Percentiles rank a stretch among this genome's conserved stretches.
Conservation (phyloP, 2,113 vertebrate genomes). For the Hassar affinis region DNA sequence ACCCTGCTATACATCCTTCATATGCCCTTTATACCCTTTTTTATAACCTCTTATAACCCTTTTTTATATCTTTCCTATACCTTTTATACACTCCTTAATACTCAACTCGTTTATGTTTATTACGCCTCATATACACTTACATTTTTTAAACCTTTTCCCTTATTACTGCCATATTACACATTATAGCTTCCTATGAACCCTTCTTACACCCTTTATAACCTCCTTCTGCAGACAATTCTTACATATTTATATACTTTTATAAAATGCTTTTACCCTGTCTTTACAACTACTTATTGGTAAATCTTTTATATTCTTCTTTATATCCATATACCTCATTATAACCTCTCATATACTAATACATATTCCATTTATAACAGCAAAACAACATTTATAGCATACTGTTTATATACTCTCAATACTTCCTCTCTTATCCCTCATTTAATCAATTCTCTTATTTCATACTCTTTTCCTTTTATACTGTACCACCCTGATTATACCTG, state of each 20-base stretch:
- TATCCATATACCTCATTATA: not conserved
- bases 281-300: not conserved
- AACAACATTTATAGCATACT: not conserved
- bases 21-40: not conserved
- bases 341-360: no score
- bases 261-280: not conserved
- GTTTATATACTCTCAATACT: not conserved
- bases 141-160: not conserved
- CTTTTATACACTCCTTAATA: not conserved
- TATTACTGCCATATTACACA: not conserved
- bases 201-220: not conserved
- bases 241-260: not conserved
- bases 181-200: not conserved
- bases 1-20: not conserved
- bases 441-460: not conserved
- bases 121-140: not conserved
- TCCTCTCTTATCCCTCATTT: not conserved
- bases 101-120: not conserved
- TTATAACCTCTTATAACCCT: not conserved
- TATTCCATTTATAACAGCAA: not conserved
- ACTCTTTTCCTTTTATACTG: not conserved
- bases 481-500: not conserved
- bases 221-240: not conserved
- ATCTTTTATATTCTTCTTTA: not conserved
- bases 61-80: not conserved